Conservation (phyloP, 2,797 vertebrate genomes). For the Paramormyrops hopkinsi region DNA sequence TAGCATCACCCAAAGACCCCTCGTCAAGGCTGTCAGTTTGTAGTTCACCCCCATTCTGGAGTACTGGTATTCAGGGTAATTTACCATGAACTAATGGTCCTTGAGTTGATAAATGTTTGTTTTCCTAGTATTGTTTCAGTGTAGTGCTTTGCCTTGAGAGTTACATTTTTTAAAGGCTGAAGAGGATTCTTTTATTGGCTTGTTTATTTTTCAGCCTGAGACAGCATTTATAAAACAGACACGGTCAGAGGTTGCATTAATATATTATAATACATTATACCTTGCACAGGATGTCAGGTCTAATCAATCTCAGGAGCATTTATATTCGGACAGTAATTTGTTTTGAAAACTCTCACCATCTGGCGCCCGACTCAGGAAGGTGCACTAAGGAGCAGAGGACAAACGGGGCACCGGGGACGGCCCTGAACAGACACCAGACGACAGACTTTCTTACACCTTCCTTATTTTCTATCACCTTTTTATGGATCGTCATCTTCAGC, state of each 20-base stretch:
- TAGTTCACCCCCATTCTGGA: not conserved
- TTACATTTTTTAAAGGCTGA: not conserved
- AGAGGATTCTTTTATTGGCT: not conserved
- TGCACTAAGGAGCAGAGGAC: not conserved
- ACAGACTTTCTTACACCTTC: not conserved
- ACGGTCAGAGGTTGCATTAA: not conserved
- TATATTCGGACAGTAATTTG: conserved; percentile 7
- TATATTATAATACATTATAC: not conserved
- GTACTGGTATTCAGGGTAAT: not conserved
- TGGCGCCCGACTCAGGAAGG: not conserved
- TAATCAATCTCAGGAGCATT: not conserved
- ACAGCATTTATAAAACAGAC: conserved; percentile 1
- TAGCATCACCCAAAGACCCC: not conserved
- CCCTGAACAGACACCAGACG: not conserved
- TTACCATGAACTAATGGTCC: not conserved
- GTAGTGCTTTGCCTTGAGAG: not conserved
- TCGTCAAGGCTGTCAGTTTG: not conserved
- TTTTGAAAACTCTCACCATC: conserved; percentile 4
- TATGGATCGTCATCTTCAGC: not conserved
- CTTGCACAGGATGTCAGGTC: not conserved
- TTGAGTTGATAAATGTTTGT: not conserved
- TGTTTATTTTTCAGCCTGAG: not conserved
- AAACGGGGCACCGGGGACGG: not conserved
- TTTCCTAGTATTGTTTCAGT: not conserved
- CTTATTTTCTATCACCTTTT: not conserved